Conservation (phyloP, 2,797 vertebrate genomes). For the Danio choprae region DNA sequence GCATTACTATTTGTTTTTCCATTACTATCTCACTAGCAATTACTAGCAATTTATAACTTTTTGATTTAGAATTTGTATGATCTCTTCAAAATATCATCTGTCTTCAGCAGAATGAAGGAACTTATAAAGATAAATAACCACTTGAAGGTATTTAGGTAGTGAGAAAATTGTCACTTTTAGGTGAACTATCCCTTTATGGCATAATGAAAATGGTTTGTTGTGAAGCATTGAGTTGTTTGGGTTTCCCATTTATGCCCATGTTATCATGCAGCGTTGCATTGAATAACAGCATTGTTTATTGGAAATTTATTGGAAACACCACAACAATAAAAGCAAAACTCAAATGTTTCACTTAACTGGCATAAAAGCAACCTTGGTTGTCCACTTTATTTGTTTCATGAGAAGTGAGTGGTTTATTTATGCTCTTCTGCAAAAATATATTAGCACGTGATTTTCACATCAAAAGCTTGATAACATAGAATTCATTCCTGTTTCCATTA, state of each 20-base stretch:
- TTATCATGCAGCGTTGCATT: background rate
- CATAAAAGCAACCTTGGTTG: background rate
- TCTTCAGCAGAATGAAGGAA: too few relatives aligned
- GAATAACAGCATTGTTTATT: background rate
- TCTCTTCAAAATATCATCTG: too few relatives aligned
- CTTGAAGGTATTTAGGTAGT: too few relatives aligned
- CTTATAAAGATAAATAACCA: too few relatives aligned
- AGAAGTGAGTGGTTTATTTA: background rate
- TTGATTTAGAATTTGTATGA: too few relatives aligned
- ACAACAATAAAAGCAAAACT: background rate
- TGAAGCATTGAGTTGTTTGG: background rate
- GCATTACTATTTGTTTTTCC: too few relatives aligned
- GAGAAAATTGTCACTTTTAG: too few relatives aligned
- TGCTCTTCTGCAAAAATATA: slow-evolving; percentile 5
- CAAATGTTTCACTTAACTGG: background rate
- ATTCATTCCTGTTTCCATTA: slow-evolving; percentile 19
- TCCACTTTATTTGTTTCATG: background rate
- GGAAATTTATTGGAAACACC: background rate
- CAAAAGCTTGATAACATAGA: slow-evolving; percentile 14
- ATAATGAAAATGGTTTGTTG: too few relatives aligned
- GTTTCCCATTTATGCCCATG: background rate
- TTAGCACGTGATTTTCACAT: background rate
- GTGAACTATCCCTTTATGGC: too few relatives aligned
- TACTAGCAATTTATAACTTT: too few relatives aligned
- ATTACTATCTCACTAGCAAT: too few relatives aligned